phyloP scores from a whole-genome alignment of 2,797 vertebrate genomes.

The Leptatherina wallacei region DNA sequence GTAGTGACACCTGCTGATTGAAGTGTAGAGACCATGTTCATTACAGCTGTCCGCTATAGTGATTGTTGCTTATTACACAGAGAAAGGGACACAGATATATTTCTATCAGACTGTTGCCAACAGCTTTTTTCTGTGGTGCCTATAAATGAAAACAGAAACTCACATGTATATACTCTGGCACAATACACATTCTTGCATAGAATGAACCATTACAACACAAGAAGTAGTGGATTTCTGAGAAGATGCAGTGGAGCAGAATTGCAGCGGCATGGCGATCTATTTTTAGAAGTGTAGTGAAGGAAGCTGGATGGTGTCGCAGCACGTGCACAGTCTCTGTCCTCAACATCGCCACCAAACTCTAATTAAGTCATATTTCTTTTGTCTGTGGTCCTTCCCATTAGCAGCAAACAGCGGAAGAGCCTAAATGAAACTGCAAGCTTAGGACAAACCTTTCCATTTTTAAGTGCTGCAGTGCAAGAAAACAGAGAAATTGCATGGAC shows the following conservation, averaged over 20 bases:
- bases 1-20: slow-evolving; percentile 68
- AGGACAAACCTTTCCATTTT: slow-evolving; percentile 4
- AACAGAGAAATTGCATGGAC: slow-evolving; percentile 1
- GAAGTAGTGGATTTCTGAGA: slow-evolving; percentile 26
- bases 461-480: neutral
- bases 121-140: neutral
- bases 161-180: neutral
- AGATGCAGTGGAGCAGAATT: slow-evolving; percentile 37
- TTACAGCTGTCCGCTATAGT: slow-evolving; percentile 18
- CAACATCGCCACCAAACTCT: slow-evolving; percentile 31
- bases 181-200: no score
- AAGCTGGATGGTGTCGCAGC: slow-evolving; percentile 44
- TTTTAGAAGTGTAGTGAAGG: slow-evolving; percentile 53
- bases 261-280: slow-evolving; percentile 51
- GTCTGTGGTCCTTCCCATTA: slow-evolving; percentile 7
- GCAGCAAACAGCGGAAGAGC: slow-evolving; percentile 15
- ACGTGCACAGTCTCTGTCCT: slow-evolving; percentile 32
- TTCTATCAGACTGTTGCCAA: neutral
- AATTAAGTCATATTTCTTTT: slow-evolving; percentile 19
- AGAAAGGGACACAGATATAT: neutral
- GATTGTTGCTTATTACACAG: slow-evolving; percentile 17
- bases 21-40: slow-evolving; percentile 26
- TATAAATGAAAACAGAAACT: slow-evolving; percentile 9
- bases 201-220: slow-evolving; percentile 2
- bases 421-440: neutral